Evolutionary conservation across 37 sponge, comb jelly and placozoan genomes (phyloP), one percentile per base, ranked within the genome.

Genomic region (Oopsacas minuta): DNA sequence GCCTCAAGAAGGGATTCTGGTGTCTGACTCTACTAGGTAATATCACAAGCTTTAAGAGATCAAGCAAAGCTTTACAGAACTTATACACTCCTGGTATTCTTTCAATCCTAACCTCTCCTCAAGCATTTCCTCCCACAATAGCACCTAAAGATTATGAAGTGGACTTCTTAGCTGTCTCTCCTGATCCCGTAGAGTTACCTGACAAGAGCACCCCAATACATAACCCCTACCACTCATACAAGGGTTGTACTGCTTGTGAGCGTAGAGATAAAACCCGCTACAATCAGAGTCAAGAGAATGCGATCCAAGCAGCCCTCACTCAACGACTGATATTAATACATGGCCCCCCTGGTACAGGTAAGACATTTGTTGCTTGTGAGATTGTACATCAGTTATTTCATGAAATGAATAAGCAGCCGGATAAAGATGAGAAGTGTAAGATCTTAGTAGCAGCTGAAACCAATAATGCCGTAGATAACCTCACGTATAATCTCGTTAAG

Each of bases 281-380:
- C 36, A 92, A 92, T 51, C 15, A 0, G 0, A 89, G 90, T 81
- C 92, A 92, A 37, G 46, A 84, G 39, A 39, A 75, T 52, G 92
- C 92, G 30, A 84, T 92, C 36, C 12, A 8, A 32, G 88, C 89
- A 36, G 86, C 90, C 52, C 42, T 92, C 5, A 36, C 61, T 3
- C 85, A 86, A 25, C 39, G 52, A 23, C 36, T 93, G 0, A 93
- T 91, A 23, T 69, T 93, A 49, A 91, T 93, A 30, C 91, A 93
- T 42, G 93, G 93, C 42, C 93, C 93, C 52, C 93, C 93, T 36
- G 93, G 93, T 0, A 92, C 90, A 38, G 93, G 93, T 35, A 92
- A 92, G 81, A 92, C 93, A 36, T 81, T 82, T 42, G 86, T 88
- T 0, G 91, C 93, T 17, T 86, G 86, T 61, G 88, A 89, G 81